Percentiles rank a stretch among this genome's conserved stretches.
phyloP scores from a whole-genome alignment of 1,140 invertebrate genomes.

The Aphis gossypii region DNA sequence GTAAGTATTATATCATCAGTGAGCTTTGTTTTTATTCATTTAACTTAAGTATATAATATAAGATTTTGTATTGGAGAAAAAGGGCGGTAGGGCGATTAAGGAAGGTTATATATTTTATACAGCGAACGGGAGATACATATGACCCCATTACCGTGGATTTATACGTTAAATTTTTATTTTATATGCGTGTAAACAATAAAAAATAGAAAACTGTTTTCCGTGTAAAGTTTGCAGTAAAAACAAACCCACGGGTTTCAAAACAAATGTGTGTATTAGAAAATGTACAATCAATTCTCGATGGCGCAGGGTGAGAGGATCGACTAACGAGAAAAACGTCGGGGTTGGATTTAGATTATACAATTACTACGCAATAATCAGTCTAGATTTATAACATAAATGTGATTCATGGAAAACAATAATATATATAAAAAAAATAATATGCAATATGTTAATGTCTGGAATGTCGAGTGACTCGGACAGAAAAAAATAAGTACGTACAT shows the following conservation, averaged over 20 bases:
- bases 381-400: constrained; percentile 20
- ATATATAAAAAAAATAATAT: constrained; percentile 23
- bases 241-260: constrained; percentile 39
- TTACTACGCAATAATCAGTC: constrained; percentile 56
- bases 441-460: constrained; percentile 19
- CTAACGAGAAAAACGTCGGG: neutral
- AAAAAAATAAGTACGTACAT: neutral
- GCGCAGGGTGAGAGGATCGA: neutral
- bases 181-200: neutral
- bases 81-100: neutral
- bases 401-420: constrained; percentile 27
- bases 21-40: constrained; percentile 48
- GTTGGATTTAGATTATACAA: neutral
- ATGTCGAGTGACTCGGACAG: neutral
- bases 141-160: neutral
- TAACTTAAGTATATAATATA: neutral
- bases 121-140: neutral
- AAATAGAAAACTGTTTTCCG: too few species aligned
- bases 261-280: neutral
- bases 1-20: constrained; percentile 48
- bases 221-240: constrained; percentile 17
- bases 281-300: neutral
- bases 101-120: neutral
- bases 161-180: too few species aligned
- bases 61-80: neutral